Evolutionary conservation across 2,797 vertebrate genomes (phyloP).

Genomic region (Sphaeramia orbicularis): DNA sequence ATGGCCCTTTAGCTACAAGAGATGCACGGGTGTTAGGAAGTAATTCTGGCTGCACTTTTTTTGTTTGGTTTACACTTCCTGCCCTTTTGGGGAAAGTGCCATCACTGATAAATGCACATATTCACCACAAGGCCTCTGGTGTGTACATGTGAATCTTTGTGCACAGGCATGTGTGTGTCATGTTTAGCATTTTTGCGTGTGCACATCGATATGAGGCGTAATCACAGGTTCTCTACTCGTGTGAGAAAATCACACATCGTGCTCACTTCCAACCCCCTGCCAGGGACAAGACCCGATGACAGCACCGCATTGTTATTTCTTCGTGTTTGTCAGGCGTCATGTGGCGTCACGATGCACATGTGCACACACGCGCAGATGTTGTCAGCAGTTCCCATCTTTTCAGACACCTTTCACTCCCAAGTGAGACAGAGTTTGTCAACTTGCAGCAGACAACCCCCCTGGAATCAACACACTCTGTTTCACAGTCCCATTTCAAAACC

Average conservation of each 20-base stretch:
- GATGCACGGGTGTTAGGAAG: not conserved
- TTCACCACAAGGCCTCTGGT: conserved; percentile 25
- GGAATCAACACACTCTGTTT: conserved; percentile 65
- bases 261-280: conserved; percentile 81
- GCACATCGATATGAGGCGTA: conserved; percentile 79
- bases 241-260: conserved; percentile 91
- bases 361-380: conserved; percentile 60
- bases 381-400: conserved; percentile 78
- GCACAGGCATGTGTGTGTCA: conserved; percentile 46
- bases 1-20: conserved; percentile 17
- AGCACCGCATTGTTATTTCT: conserved; percentile 84
- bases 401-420: conserved; percentile 81
- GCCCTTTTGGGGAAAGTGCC: conserved; percentile 8
- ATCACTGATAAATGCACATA: conserved; percentile 42
- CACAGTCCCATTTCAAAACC: conserved; percentile 63
- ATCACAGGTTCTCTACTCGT: conserved; percentile 85
- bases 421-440: conserved; percentile 80
- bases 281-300: conserved; percentile 89
- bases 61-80: conserved; percentile 30
- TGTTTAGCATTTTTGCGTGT: conserved; percentile 46
- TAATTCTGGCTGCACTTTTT: conserved; percentile 11
- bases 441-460: conserved; percentile 64
- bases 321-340: conserved; percentile 72
- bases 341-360: conserved; percentile 53
- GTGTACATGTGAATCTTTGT: conserved; percentile 30